Base-by-base conservation (phyloP, 2,797 vertebrate species). In the Parauchenoglanis punctatus region DNA sequence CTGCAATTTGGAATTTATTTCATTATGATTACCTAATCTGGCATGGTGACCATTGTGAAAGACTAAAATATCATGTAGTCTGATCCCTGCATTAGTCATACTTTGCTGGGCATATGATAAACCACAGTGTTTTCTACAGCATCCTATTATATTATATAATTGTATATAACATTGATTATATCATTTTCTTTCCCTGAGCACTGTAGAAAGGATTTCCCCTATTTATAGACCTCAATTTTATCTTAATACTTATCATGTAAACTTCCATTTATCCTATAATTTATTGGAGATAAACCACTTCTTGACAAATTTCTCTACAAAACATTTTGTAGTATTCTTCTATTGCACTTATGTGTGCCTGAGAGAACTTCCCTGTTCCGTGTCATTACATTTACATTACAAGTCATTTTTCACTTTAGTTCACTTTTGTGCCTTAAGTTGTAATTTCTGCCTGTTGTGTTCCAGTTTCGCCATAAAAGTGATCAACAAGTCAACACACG, bases 401-500 rank as follows among this genome's bases (percentile, higher is more conserved):
- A 83, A 58, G 49, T 12, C 2, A 40, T 87, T 35, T 46, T 44
- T 44, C 31, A 46, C 46, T 52, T 13, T 44, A 68, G 25, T 20
- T 67, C 2, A 63, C 61, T 15, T 82, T 35, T 65, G 7, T 56
- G 17, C 15, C 59, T 83, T 40, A 13, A 63, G 13, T 18, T 28
- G 13, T 82, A 56, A 78, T 31, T 54, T 1, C 12, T 81, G n/a
- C 78, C 84, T 49, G 91, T 65, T 90, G 35, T 52, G 83, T 93
- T 94, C 85, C 88, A 97, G 93, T 97, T 97, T 91, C 95, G 95
- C 72, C 93, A 96, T 87, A 97, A 93, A 91, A 96, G 93, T 86
- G 96, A 97, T 90, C 95, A 95, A 83, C 95, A 96, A 82, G 95
- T 96, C 88, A 97, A 96, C 90, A 96, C 94, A 81, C 96, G 95